phyloP scores from a whole-genome alignment of 2,888 invertebrate genomes.

The Machimus atricapillus region DNA sequence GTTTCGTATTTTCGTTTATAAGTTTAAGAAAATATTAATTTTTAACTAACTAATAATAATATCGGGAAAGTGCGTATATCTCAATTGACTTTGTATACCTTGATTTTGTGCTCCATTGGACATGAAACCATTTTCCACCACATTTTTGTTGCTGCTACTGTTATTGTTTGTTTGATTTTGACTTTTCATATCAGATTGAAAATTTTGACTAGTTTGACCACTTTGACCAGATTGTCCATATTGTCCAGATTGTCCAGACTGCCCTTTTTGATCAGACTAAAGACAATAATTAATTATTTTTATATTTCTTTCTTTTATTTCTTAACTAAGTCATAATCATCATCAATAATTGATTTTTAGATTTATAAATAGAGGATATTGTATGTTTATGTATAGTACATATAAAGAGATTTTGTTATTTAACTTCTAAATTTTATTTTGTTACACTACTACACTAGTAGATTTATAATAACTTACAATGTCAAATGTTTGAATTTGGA shows the following conservation, averaged over 20 bases:
- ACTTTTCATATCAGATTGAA: background rate
- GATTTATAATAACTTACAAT: conserved; percentile 49
- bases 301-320: no score
- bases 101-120: conserved; percentile 25
- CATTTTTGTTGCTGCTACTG: background rate
- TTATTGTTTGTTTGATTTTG: background rate
- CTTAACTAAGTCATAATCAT: background rate
- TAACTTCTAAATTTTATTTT: background rate
- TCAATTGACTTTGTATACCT: background rate
- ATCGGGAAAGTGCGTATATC: background rate
- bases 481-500: conserved; percentile 81
- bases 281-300: background rate
- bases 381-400: no score
- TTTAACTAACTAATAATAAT: background rate
- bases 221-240: background rate
- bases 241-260: background rate
- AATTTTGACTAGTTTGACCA: background rate
- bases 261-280: background rate
- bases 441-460: background rate
- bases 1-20: background rate
- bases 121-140: conserved; percentile 25
- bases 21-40: background rate
- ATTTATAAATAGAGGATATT: no score
- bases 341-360: no score
- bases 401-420: background rate